Evolutionary conservation across 2,888 invertebrate species (phyloP).

Genomic region (Nezara viridula): DNA sequence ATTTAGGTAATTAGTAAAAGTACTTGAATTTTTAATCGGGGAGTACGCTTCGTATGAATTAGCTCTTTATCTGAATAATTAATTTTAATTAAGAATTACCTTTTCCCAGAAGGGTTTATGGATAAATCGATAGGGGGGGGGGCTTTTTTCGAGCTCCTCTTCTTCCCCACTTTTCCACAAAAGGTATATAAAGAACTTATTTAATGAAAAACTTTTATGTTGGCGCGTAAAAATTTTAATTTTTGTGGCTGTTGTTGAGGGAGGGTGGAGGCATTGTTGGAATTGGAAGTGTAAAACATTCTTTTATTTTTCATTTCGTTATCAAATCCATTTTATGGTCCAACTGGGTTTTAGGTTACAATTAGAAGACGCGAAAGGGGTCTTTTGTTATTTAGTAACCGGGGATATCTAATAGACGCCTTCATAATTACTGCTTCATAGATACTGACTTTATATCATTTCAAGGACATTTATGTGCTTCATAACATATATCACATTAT

Average conservation of each 20-base stretch:
- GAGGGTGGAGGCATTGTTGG: not conserved
- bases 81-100: conserved; percentile 60
- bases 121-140: conserved; percentile 52
- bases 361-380: not conserved
- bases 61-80: conserved; percentile 56
- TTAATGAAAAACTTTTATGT: conserved; percentile 59
- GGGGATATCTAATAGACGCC: not conserved
- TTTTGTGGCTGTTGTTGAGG: not conserved
- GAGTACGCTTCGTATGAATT: conserved; percentile 59
- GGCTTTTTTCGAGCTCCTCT: not conserved
- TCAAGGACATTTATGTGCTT: no score
- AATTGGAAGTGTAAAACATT: conserved; percentile 6
- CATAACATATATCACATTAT: no score
- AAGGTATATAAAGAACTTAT: conserved; percentile 54
- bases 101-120: conserved; percentile 56
- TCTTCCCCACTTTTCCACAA: not conserved
- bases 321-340: not conserved
- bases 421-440: not conserved
- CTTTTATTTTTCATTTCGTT: not conserved
- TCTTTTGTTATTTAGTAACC: not conserved
- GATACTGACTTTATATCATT: no score
- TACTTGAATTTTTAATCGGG: conserved; percentile 57
- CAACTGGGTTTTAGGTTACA: not conserved
- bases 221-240: conserved; percentile 48
- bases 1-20: conserved; percentile 59